Evolutionary conservation across 2,888 invertebrate species (phyloP), one percentile per base, ranked within the genome.

Genomic region (Trissolcus japonicus): DNA sequence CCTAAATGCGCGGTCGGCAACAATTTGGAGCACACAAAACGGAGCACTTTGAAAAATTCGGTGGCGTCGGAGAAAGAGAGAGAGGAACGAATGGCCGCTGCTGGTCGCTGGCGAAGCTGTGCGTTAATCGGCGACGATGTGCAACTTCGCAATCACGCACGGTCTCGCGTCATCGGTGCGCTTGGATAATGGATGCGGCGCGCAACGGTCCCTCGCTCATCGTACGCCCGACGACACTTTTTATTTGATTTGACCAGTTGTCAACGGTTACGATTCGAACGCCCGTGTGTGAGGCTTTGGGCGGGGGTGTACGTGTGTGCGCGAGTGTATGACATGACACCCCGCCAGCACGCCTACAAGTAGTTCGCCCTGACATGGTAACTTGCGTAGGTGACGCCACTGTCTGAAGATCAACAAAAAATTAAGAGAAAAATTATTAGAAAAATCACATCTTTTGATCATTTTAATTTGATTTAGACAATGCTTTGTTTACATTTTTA

Each of bases 171-270:
- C 63, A 71, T 62, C 43, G 57, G 62, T 41, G 56, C 69, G 41
- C 14, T 71, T 17, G 54, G 56, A 51, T 63, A 63, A 63, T 63
- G 57, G 57, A 63, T n/a, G 63, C 41, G n/a, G 4, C 53, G 46
- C 46, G 63, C 67, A 74, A 74, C 74, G 67, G 67, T 74, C 67
- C 67, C 67, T 74, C 67, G 67, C 57, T 41, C 50, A 74, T 62
- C 62, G 57, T 48, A 68, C 50, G 41, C 63, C 21, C 56, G 29
- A 67, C 54, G 35, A 35, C 9, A 51, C 51, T 74, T 74, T 74
- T 74, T 74, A 74, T 74, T 74, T 67, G 66, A 67, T 74, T 62
- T 56, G 56, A 60, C 73, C 73, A 74, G 73, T 74, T 73, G 73
- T 66, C 73, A 72, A 72, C 72, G 72, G 72, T 65, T 65, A 72